Percentiles rank a stretch among this genome's conserved stretches.
Evolutionary conservation across 2,797 vertebrate genomes (phyloP).

Genomic region (Eremophila alpestris): DNA sequence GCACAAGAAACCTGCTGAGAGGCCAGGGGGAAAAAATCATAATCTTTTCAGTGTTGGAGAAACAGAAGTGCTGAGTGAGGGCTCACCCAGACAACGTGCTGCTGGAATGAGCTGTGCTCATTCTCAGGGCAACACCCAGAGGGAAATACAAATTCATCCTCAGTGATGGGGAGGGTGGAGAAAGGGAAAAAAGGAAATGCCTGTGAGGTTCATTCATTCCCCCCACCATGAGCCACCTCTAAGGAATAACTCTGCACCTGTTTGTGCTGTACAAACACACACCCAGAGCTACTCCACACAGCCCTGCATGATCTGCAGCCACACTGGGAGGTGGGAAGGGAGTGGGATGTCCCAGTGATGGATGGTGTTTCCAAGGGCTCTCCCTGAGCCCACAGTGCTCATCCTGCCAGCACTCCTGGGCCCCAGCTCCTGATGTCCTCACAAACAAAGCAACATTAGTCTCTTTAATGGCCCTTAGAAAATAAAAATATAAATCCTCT

Average conservation of each 20-base stretch:
- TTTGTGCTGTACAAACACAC: background rate
- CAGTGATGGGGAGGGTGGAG: rapidly evolving
- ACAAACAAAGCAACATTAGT: background rate
- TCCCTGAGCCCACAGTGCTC: background rate
- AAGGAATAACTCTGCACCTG: background rate
- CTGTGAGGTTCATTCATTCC: background rate
- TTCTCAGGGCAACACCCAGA: background rate
- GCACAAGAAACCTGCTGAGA: background rate
- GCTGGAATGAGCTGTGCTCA: background rate
- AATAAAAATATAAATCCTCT: background rate
- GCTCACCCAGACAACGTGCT: background rate
- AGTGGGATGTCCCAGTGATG: background rate
- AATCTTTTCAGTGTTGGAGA: background rate
- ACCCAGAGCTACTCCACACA: background rate
- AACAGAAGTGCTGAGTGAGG: background rate
- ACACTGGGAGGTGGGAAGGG: background rate
- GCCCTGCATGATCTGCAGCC: rapidly evolving
- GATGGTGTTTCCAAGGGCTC: background rate
- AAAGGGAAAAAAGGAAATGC: background rate
- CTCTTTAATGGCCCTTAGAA: background rate
- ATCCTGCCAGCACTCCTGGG: background rate
- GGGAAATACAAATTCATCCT: background rate
- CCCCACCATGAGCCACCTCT: background rate
- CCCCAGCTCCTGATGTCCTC: background rate
- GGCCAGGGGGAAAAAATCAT: background rate